A percentile compares a stretch with the other conserved stretches of the same genome.
Evolutionary conservation across 2,888 invertebrate genomes (phyloP).

Genomic region (Perizoma affinitatum): DNA sequence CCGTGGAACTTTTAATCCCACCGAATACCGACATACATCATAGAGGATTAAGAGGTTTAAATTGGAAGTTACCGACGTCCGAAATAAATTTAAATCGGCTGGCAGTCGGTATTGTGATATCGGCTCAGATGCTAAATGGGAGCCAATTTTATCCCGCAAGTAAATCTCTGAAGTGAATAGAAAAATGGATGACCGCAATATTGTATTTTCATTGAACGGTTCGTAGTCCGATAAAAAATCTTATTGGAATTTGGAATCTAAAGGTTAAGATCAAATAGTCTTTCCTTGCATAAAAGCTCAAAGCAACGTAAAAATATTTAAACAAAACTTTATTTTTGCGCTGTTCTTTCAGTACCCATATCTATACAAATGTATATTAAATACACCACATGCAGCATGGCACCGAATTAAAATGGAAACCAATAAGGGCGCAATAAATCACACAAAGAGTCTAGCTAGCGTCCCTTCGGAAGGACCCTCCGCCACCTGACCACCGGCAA

Average conservation of each 20-base stretch:
- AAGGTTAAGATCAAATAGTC: background rate
- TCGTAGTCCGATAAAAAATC: background rate
- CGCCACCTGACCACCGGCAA: conserved; percentile 65
- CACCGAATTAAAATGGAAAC: conserved; percentile 72
- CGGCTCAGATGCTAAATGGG: conserved; percentile 79
- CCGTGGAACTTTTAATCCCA: conserved; percentile 84
- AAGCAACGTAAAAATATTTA: no score
- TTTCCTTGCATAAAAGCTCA: no score
- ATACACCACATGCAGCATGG: conserved; percentile 27
- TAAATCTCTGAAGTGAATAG: conserved; percentile 68
- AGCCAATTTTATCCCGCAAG: conserved; percentile 75
- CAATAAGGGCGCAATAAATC: conserved; percentile 76
- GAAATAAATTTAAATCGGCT: conserved; percentile 84
- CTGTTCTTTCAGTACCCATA: no score
- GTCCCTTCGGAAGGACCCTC: conserved; percentile 71
- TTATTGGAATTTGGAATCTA: background rate
- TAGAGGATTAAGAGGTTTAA: conserved; percentile 85
- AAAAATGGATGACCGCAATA: conserved; percentile 48
- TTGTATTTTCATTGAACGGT: conserved; percentile 33
- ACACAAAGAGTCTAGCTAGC: conserved; percentile 69
- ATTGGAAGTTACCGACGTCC: conserved; percentile 85
- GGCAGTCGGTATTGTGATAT: conserved; percentile 83
- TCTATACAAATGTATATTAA: background rate
- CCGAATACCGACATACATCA: conserved; percentile 84
- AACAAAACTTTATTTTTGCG: no score